Evolutionary conservation across 2,797 vertebrate species (phyloP), one percentile per base, ranked within the genome.

Genomic region (Phaenicophaeus curvirostris): DNA sequence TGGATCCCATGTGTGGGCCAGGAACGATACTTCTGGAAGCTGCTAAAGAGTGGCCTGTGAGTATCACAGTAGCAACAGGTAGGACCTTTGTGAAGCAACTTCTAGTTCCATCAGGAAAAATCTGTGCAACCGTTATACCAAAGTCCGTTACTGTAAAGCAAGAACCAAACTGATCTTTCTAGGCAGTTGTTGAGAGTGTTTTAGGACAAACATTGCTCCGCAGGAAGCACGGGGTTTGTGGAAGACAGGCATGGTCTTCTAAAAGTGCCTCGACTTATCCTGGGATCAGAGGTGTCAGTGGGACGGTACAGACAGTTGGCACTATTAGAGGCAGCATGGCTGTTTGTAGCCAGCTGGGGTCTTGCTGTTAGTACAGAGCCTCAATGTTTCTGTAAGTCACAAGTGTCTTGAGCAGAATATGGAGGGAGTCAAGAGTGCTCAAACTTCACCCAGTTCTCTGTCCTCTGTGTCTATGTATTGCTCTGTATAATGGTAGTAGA

Each of bases 1-100:
- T 99, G 57, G 99, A 99, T 96, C 99, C 99, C 11, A 99, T 99
- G 99, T 99, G 99, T 96, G 99, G 99, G n/a, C 98, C 99, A 14
- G 99, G 99, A 96, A 99, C 98, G 2, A 98, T 99, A 80, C 97
- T 99, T 72, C 93, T 99, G 91, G 99, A 99, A 97, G 99, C 99
- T 94, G 99, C 99, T 66, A 98, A 98, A 57, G 99, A 99, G 84
- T 98, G 98, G 97, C 97, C 98, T 21, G 99, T 99, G 92, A 97
- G 98, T 98, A 82, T 31, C 72, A 21, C 81, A 48, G 25, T 44
- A 4, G 3, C 59, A 67, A 46, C 3, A 88, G 42, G 11, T 55
- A 33, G 55, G 54, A 19, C 8, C 27, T 91, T 33, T 62, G 46
- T 58, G 41, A 62, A 54, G 33, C 1, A 3, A 3, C n/a, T 58